These are phyloP conservation scores for Drosophila pandora DNA, from an alignment of 1,140 invertebrate species.

Conservation along the genomic window DNA sequence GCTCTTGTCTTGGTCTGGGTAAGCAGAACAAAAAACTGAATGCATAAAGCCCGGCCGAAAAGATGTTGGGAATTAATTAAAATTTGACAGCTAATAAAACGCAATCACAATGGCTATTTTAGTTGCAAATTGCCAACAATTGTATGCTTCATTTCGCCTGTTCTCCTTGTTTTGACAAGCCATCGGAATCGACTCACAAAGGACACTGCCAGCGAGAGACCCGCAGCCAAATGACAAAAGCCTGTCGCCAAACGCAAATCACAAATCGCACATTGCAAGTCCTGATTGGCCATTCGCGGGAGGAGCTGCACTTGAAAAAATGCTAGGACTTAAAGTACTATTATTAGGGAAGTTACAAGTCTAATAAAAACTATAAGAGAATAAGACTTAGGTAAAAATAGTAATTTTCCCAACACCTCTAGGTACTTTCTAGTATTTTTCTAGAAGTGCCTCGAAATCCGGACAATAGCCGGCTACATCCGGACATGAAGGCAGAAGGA, in stretches of 20 bases:
- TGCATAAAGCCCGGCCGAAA: constrained; percentile 32
- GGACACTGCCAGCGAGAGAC: constrained; percentile 21
- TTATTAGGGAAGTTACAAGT: background rate
- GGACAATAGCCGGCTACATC: constrained; percentile 48
- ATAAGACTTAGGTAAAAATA: too few relatives aligned
- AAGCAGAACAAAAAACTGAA: constrained; percentile 6
- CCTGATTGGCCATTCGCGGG: constrained; percentile 19
- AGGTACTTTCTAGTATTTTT: constrained; percentile 1
- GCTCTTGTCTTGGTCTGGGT: constrained; percentile 7
- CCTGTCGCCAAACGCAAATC: constrained; percentile 46
- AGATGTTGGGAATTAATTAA: constrained; percentile 70
- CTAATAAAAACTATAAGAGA: background rate
- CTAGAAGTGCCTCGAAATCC: constrained; percentile 30
- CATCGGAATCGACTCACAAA: constrained; percentile 37
- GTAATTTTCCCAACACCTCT: background rate
- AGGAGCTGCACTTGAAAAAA: constrained; percentile 25
- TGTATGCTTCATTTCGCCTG: constrained; percentile 45
- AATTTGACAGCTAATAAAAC: constrained; percentile 76
- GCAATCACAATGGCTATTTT: constrained; percentile 63
- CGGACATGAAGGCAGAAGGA: constrained; percentile 16
- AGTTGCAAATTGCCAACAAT: constrained; percentile 51
- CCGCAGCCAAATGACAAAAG: constrained; percentile 62
- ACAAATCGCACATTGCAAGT: constrained; percentile 24
- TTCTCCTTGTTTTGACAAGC: constrained; percentile 45
- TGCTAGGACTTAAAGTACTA: constrained; percentile 5